Evolutionary conservation across 2,888 invertebrate genomes (phyloP).

Genomic region (Epirrhoe tristata): DNA sequence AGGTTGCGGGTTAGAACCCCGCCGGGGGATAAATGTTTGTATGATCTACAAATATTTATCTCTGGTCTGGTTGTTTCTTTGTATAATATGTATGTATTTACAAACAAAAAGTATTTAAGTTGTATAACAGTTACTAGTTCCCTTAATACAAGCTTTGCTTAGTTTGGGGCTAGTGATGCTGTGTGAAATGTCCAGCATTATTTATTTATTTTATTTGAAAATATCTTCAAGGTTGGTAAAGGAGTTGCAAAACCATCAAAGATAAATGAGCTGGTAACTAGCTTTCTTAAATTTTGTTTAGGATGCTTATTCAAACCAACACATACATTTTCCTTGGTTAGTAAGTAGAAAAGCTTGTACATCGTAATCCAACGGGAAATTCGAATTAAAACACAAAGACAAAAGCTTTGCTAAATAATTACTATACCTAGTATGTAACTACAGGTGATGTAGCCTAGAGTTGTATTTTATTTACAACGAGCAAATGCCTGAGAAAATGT

Average conservation of each 20-base stretch:
- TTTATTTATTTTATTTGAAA: no score
- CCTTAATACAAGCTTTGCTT: no score
- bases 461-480: background rate
- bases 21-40: no score
- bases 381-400: constrained; percentile 3
- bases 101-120: no score
- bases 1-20: no score
- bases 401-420: constrained; percentile 3
- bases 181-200: no score
- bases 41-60: no score
- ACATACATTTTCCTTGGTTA: background rate
- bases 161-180: no score
- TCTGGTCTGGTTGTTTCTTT: no score
- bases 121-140: no score
- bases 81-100: no score
- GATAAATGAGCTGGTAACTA: background rate
- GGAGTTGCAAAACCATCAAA: background rate
- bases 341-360: constrained; percentile 14
- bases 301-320: background rate
- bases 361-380: background rate
- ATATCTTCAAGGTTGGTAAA: background rate
- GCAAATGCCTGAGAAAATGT: background rate
- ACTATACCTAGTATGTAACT: constrained; percentile 1
- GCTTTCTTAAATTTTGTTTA: background rate
- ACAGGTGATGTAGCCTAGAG: background rate